These are phyloP conservation scores for Lineus longissimus DNA, from an alignment of 1,140 invertebrate genomes.

Conservation along the genomic window DNA sequence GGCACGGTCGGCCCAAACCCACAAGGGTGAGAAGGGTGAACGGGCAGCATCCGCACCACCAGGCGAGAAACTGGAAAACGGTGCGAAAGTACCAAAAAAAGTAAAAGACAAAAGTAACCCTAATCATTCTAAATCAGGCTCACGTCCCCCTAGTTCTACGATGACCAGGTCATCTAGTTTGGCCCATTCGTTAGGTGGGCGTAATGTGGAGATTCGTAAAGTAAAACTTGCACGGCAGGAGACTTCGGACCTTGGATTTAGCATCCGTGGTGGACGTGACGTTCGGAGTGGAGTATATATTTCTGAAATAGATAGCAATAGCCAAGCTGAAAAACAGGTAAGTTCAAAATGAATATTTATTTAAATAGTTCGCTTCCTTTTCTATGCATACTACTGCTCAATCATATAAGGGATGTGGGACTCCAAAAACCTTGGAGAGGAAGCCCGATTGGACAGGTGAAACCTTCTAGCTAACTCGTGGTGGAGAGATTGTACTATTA, in stretches of 20 bases:
- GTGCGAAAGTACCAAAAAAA: background rate
- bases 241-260: background rate
- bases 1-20: conserved; percentile 1
- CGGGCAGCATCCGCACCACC: background rate
- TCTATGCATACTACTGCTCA: background rate
- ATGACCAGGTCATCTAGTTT: background rate
- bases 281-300: background rate
- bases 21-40: too few relatives aligned
- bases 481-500: too few relatives aligned
- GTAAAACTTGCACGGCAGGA: background rate
- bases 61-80: background rate
- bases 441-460: too few relatives aligned
- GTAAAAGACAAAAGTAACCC: background rate
- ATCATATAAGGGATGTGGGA: too few relatives aligned
- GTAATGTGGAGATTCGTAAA: background rate
- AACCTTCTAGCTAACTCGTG: too few relatives aligned
- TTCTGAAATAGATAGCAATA: background rate
- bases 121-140: background rate
- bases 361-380: background rate
- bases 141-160: background rate
- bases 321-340: conserved; percentile 5
- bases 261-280: background rate
- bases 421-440: too few relatives aligned
- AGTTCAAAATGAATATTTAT: background rate
- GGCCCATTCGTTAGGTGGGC: background rate